Evolutionary conservation across 1,140 invertebrate species (phyloP).

Genomic region (Drosophila oshimai): DNA sequence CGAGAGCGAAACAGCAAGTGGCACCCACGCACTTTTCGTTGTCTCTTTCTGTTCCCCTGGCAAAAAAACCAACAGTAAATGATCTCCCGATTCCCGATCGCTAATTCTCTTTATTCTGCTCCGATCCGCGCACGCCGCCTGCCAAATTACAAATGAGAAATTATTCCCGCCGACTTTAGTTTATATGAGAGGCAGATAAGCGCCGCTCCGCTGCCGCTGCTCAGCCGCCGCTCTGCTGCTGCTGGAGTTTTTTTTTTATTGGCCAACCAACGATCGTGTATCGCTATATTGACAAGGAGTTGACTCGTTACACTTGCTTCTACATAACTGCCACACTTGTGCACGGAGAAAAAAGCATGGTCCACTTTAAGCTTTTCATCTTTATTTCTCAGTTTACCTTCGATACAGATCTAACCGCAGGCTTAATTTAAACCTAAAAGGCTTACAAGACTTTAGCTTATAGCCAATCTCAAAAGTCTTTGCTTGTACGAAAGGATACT

Average conservation of each 20-base stretch:
- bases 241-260: constrained; percentile 40
- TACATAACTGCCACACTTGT: constrained; percentile 6
- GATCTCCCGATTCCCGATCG: constrained; percentile 34
- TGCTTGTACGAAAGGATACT: no score
- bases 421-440: no score
- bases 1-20: background rate
- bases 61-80: constrained; percentile 15
- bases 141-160: constrained; percentile 82
- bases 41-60: background rate
- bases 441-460: no score
- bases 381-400: no score
- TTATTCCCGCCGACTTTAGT: constrained; percentile 75
- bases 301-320: constrained; percentile 28
- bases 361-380: no score
- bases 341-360: constrained; percentile 8
- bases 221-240: constrained; percentile 27
- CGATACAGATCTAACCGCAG: no score
- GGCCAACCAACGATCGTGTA: constrained; percentile 35
- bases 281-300: constrained; percentile 40
- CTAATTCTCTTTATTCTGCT: constrained; percentile 37
- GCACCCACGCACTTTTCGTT: constrained; percentile 5
- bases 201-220: constrained; percentile 32
- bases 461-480: no score
- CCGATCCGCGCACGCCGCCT: constrained; percentile 66
- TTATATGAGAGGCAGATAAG: constrained; percentile 82